A percentile compares a stretch with the other conserved stretches of the same genome.
Evolutionary conservation across 2,888 invertebrate species (phyloP).

Genomic region (Chalcis sispes): DNA sequence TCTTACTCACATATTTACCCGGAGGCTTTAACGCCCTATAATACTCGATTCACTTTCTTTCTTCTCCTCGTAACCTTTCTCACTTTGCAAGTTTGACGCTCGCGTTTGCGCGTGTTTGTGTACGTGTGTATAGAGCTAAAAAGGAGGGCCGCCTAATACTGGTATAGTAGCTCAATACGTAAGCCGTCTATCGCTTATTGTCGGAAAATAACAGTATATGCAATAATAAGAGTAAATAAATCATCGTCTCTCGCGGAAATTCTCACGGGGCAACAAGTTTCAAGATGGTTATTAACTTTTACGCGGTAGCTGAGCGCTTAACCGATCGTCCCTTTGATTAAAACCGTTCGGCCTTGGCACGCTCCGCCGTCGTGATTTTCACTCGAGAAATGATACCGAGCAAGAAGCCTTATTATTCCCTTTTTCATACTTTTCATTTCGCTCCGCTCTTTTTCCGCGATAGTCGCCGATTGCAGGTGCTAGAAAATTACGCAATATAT

Average conservation of each 20-base stretch:
- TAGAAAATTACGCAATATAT: neutral
- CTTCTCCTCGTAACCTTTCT: conserved; percentile 60
- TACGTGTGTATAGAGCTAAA: neutral
- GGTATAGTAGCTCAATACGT: too few relatives aligned
- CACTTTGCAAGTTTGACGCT: conserved; percentile 32
- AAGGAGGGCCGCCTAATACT: conserved; percentile 12
- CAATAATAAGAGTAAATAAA: conserved; percentile 22
- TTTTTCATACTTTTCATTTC: conserved; percentile 2
- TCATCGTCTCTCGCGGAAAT: conserved; percentile 22
- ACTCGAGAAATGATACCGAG: neutral
- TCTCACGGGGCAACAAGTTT: conserved; percentile 8
- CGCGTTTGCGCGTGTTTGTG: neutral
- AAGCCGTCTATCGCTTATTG: conserved; percentile 3
- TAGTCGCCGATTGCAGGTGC: neutral
- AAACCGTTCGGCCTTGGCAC: neutral
- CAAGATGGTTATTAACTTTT: conserved; percentile 15
- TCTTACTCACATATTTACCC: conserved; percentile 6
- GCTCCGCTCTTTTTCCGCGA: neutral
- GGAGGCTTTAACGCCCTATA: neutral
- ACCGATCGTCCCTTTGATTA: conserved; percentile 34
- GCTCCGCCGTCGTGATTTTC: neutral
- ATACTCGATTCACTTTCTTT: conserved; percentile 58
- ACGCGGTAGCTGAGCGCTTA: neutral
- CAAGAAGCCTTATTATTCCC: conserved; percentile 1
- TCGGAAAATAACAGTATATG: conserved; percentile 44